Evolutionary conservation across 2,888 invertebrate species (phyloP), one percentile per base, ranked within the genome.

Genomic region (Gastracanthus pulcherrimus): DNA sequence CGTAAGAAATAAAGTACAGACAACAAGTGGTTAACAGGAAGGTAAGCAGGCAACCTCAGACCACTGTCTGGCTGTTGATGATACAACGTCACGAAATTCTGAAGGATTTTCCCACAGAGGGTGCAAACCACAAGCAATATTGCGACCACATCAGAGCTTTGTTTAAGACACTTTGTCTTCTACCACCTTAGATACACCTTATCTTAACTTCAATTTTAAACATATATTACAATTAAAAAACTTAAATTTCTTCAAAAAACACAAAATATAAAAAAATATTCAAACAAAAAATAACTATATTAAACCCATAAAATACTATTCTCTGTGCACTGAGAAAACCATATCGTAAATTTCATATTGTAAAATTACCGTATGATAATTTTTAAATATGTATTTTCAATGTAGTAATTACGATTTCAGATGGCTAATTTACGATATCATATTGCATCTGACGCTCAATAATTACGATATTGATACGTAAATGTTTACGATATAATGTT

Each of bases 61-160:
- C 58, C 58, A 38, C 69, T 26, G 48, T n/a, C 34, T 60, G 45
- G 6, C 4, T 60, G 34, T n/a, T 77, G 69, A 77, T 77, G 69
- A 70, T 66, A 60, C 48, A 60, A 66, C 58, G 36, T 55, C 67
- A 31, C 41, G 55, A 67, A 67, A 41, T 76, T 76, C 84, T 82
- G 82, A 83, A 82, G 84, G 81, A 87, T 87, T 87, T 88, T 87
- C 86, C 86, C 87, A 86, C 86, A 88, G 86, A 85, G 86, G 86
- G 86, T 86, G 87, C 85, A 87, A 88, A 88, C 88, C 88, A 84
- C 88, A 87, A 84, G 85, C 85, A 84, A 84, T 84, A 85, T 85
- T 82, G 82, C 84, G 81, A 88, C 88, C 88, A 87, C 88, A 87
- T 87, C 87, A 87, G 83, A 86, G 86, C 83, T 79, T 80, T 80